A percentile compares a stretch with the other conserved stretches of the same genome.
phyloP scores from a whole-genome alignment of 2,888 invertebrate species.

The Bembecia ichneumoniformis region DNA sequence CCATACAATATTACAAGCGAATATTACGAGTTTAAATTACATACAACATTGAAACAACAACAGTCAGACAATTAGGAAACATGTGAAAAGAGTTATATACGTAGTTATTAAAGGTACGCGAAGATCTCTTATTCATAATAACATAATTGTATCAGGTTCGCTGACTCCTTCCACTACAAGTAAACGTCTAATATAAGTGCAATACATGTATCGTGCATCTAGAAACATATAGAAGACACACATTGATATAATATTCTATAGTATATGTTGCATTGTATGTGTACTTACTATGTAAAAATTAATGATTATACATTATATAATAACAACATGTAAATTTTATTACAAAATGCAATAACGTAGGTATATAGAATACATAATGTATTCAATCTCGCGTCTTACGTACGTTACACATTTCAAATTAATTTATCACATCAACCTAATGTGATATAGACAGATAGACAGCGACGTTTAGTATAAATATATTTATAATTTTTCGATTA shows the following conservation, averaged over 20 bases:
- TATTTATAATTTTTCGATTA: too few species aligned
- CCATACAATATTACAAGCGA: slow-evolving; percentile 12
- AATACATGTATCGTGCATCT: slow-evolving; percentile 8
- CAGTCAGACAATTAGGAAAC: slow-evolving; percentile 9
- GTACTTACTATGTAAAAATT: neutral
- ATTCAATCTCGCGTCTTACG: slow-evolving; percentile 62
- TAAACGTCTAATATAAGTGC: slow-evolving; percentile 15
- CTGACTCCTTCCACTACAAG: slow-evolving; percentile 33
- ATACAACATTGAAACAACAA: slow-evolving; percentile 30
- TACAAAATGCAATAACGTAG: slow-evolving; percentile 42
- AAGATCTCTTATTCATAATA: slow-evolving; percentile 10
- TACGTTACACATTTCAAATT: slow-evolving; percentile 28
- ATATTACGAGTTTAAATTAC: slow-evolving; percentile 1
- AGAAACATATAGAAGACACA: slow-evolving; percentile 6
- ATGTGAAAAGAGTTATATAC: slow-evolving; percentile 1
- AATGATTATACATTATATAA: slow-evolving; percentile 7
- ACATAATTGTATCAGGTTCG: slow-evolving; percentile 49
- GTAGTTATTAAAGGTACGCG: slow-evolving; percentile 11
- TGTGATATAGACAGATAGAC: too few species aligned
- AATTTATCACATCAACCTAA: too few species aligned
- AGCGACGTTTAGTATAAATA: too few species aligned
- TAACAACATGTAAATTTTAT: slow-evolving; percentile 7
- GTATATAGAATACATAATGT: slow-evolving; percentile 43
- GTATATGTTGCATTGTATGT: too few species aligned
- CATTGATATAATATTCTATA: neutral